Evolutionary conservation across 1,140 invertebrate species (phyloP), one percentile per base, ranked within the genome.

Genomic region (Bombus ignitus): DNA sequence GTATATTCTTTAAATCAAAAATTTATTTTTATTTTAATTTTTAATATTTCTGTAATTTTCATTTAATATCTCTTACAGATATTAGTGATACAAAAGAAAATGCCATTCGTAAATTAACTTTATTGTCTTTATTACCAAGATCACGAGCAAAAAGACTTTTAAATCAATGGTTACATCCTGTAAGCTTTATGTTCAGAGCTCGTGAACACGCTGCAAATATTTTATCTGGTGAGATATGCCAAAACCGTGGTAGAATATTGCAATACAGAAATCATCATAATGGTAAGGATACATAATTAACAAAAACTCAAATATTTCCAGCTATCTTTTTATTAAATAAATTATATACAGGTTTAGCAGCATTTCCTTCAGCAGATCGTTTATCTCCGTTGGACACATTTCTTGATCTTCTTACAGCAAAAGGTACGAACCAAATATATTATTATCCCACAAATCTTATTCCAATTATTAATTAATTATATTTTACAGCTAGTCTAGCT

Each of bases 361-460:
- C 97, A 15, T 96, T 97, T 91, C 96, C 97, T 15, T 97, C 97
- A 1, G 96, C 96, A 53, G 97, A 98, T 93, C 96, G 97, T 78
- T 93, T 98, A 2, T 97, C 97, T 66, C 97, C 98, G 1, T 93
- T 98, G 81, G 97, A 98, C 92, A 98, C 98, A 28, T 98, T 98
- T 92, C 94, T 98, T 70, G 97, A 98, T 94, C 95, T 98, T 65
- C 95, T 98, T 37, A 98, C 98, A 3, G 98, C 97, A 18, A 98
- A 98, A 96, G 96, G 96, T 96, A 90, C 39, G 65, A 37, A 62
- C 22, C 18, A 53, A 78, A 84, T 76, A 75, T 53, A 66, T 73
- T 81, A 66, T 72, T 88, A 42, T 53, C 22, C 9, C 6, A 15
- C 1, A n/a, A 37, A 28, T 42, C 28, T 53, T 12, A 68, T 87